phyloP scores from a whole-genome alignment of 2,797 vertebrate genomes.

The Acanthurus leucopareius region DNA sequence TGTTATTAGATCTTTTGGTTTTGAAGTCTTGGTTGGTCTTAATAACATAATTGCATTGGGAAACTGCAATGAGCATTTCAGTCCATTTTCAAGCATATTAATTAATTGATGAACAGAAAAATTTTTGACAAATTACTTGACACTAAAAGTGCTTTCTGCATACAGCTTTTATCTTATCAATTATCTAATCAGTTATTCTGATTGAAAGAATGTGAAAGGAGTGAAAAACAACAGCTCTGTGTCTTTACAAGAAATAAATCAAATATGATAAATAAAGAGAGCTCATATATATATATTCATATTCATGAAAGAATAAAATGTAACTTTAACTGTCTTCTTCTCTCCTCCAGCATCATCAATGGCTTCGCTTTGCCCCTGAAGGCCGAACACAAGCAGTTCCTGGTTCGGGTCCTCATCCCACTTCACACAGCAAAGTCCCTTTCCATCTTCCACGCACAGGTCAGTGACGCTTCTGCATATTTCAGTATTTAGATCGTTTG shows the following conservation, averaged over 20 bases:
- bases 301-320: background rate
- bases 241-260: background rate
- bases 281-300: no score
- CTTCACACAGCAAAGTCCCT: constrained; percentile 94
- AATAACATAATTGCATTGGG: background rate
- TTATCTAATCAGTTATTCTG: background rate
- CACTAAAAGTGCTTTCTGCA: background rate
- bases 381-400: constrained; percentile 94
- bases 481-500: background rate
- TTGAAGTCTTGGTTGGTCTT: background rate
- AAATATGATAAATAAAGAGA: background rate
- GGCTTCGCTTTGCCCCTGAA: constrained; percentile 94
- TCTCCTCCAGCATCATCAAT: constrained; percentile 88
- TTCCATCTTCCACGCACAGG: constrained; percentile 95
- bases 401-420: constrained; percentile 93
- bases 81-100: background rate
- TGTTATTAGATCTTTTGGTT: background rate
- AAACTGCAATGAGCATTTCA: background rate
- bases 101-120: background rate
- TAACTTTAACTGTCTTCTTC: background rate
- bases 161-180: background rate
- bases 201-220: background rate
- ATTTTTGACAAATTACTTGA: background rate
- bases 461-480: constrained; percentile 69
- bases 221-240: background rate